Base-by-base conservation (phyloP, 2,113 vertebrate genomes). In the Tretioscincus oriximinensis region DNA sequence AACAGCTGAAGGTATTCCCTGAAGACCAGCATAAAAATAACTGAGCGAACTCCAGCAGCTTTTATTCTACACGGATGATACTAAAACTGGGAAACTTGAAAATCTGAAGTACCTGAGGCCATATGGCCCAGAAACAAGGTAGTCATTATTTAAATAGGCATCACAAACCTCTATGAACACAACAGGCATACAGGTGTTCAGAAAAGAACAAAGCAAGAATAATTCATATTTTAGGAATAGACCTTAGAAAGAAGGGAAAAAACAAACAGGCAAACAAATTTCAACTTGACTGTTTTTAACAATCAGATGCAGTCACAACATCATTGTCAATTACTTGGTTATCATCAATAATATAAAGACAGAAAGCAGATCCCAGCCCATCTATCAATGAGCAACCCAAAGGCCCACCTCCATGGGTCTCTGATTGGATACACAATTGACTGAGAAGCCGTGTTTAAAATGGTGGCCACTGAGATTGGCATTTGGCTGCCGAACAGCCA, bases 161-260 rank as follows among this genome's bases (percentile, higher is more conserved):
- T 41, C 49, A 60, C 8, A 74, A 24, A 31, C 28, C 21, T 74
- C 31, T 72, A 26, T 80, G 70, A 85, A 75, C 69, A 0, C 41
- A 83, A 65, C 35, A 87, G 24, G 1, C 67, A 87, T 77, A 51
- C 9, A 8, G 12, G 84, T 87, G 66, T 85, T 90, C 74, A 78
- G 51, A 70, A 85, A 85, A 66, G 87, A 78, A 45, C 31, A 1
- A 69, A 85, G 28, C 9, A 41, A 54, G 26, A 71, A 63, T 49
- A 80, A 41, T 74, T 73, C n/a, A 51, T 51, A 3, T 16, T 18
- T 58, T 58, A 58, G 12, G 54, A 58, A 58, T 58, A 18, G 54
- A 58, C 54, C 18, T 58, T 51, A 14, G 49, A 51, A 14, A 51
- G 49, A 51, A 51, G 47, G 47, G 9, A 51, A 14, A 14, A 9